phyloP scores from a whole-genome alignment of 2,113 vertebrate species.

The Hassar affinis region DNA sequence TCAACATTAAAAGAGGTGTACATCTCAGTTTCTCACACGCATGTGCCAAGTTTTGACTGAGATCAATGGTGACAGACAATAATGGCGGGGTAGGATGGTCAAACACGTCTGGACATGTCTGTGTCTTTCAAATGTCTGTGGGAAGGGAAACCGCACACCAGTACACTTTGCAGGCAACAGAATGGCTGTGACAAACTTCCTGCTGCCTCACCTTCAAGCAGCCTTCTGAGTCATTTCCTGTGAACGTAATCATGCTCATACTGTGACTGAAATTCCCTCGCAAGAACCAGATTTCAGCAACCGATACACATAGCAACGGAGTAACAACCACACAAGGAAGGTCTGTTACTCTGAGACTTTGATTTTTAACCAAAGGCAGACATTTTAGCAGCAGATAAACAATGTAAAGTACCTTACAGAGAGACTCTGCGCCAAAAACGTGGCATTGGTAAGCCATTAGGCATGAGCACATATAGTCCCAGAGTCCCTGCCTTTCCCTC shows the following conservation, averaged over 20 bases:
- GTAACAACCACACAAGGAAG: slow-evolving; percentile 1
- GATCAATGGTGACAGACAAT: neutral
- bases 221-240: slow-evolving; percentile 61
- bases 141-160: slow-evolving; percentile 30
- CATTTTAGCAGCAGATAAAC: neutral
- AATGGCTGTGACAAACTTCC: slow-evolving; percentile 60
- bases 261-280: slow-evolving; percentile 12
- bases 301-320: neutral
- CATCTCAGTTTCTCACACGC: slow-evolving; percentile 4
- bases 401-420: neutral
- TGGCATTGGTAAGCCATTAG: neutral
- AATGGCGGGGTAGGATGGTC: neutral
- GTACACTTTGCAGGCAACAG: slow-evolving; percentile 39
- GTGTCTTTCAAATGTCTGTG: slow-evolving; percentile 15
- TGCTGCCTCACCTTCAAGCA: slow-evolving; percentile 64
- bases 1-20: neutral
- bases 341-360: neutral
- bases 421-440: neutral
- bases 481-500: neutral
- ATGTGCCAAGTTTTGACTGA: neutral
- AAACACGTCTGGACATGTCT: slow-evolving; percentile 21
- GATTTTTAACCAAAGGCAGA: neutral
- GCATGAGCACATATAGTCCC: neutral
- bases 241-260: slow-evolving; percentile 14
- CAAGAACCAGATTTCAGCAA: slow-evolving; percentile 11